Conservation (phyloP, 2,113 vertebrate genomes). For the Lagopus muta region DNA sequence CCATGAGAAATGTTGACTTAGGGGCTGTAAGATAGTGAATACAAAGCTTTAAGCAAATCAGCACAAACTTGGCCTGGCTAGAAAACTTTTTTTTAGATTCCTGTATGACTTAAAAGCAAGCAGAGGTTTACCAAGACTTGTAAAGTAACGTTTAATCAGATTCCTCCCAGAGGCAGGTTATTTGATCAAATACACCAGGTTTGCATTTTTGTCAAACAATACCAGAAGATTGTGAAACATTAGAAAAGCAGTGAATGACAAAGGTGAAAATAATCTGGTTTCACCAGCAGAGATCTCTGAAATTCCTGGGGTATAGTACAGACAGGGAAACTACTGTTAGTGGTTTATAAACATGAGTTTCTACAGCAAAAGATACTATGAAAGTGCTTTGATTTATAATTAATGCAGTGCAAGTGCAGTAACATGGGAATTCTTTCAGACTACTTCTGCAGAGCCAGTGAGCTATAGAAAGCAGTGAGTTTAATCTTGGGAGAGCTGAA, state of each 20-base stretch:
- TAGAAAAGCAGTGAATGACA: not conserved
- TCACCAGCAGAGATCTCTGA: not conserved
- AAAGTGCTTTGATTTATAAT: conserved; percentile 48
- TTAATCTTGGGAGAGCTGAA: not conserved
- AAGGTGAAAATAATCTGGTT: not conserved
- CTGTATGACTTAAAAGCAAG: not conserved
- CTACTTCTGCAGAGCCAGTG: not conserved
- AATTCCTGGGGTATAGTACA: not conserved
- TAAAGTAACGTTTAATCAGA: not conserved
- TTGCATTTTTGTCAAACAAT: not conserved
- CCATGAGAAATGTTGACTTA: not conserved
- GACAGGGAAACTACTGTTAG: not conserved
- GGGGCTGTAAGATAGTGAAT: not conserved
- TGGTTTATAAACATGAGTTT: not conserved
- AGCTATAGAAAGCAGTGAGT: not conserved
- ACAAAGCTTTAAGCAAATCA: not conserved
- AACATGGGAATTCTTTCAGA: not conserved
- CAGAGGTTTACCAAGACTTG: not conserved
- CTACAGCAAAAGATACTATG: not conserved
- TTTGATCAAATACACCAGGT: not conserved
- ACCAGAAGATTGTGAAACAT: not conserved
- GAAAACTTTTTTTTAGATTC: not conserved
- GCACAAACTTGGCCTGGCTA: not conserved
- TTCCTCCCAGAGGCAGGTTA: not conserved
- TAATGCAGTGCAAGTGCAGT: not conserved